Percentiles rank a stretch among this genome's conserved stretches.
Conservation (phyloP, 2,797 vertebrate genomes). For the Falco berigora region DNA sequence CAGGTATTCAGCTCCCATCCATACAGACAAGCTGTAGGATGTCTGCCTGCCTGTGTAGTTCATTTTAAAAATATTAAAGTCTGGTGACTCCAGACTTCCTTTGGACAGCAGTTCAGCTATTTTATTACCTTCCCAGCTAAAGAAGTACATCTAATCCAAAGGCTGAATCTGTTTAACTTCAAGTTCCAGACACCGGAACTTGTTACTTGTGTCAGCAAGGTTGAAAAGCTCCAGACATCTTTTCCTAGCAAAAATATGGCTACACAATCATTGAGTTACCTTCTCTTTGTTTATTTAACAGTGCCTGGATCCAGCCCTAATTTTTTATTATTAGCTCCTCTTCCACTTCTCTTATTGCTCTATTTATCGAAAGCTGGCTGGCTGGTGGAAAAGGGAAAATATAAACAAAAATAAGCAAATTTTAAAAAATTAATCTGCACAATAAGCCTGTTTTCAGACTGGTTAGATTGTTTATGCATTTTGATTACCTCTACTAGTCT, state of each 20-base stretch:
- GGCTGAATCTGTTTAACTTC: neutral
- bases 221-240: neutral
- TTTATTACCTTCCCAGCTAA: neutral
- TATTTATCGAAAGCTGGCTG: neutral
- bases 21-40: neutral
- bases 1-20: neutral
- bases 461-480: neutral
- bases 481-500: neutral
- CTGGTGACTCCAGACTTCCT: neutral
- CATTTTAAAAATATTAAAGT: neutral
- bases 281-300: neutral
- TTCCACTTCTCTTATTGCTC: neutral
- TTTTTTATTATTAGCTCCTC: neutral
- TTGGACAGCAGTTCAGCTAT: neutral
- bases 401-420: neutral
- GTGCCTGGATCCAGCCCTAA: neutral
- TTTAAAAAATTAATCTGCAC: neutral
- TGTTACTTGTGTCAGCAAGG: neutral
- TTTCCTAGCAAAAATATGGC: neutral
- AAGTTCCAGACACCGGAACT: neutral
- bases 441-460: neutral
- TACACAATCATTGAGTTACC: neutral
- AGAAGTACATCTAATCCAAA: neutral
- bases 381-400: neutral
- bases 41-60: neutral